Evolutionary conservation across 2,888 invertebrate genomes (phyloP).

Genomic region (Microdon myrmicae): DNA sequence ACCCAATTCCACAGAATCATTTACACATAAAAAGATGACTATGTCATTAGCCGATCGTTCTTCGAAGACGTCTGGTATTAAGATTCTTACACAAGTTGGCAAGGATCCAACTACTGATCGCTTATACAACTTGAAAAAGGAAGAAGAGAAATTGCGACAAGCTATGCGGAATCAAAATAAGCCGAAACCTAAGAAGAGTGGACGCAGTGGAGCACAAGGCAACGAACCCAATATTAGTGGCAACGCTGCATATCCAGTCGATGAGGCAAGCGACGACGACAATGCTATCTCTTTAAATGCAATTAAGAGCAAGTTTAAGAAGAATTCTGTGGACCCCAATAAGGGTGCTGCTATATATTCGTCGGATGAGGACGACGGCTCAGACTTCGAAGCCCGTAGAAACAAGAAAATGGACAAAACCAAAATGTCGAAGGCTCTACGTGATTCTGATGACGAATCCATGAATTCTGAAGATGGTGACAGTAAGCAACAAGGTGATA

Average conservation of each 20-base stretch:
- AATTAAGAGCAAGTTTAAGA: conserved; percentile 94
- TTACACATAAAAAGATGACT: conserved; percentile 99
- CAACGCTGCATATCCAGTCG: conserved; percentile 69
- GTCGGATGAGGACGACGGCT: conserved; percentile 80
- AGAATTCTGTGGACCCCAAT: conserved; percentile 66
- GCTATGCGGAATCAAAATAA: conserved; percentile 76
- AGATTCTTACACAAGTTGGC: conserved; percentile 85
- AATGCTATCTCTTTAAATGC: conserved; percentile 91
- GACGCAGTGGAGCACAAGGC: conserved; percentile 62
- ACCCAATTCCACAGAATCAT: conserved; percentile 98
- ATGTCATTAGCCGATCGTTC: conserved; percentile 95
- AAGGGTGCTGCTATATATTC: conserved; percentile 80
- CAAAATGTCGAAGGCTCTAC: conserved; percentile 80
- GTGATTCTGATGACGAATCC: conserved; percentile 79
- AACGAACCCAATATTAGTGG: conserved; percentile 63
- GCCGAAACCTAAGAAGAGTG: conserved; percentile 69
- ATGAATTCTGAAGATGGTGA: conserved; percentile 63
- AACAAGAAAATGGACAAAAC: conserved; percentile 79
- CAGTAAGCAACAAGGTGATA: conserved; percentile 54
- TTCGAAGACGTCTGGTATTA: conserved; percentile 92
- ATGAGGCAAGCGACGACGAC: conserved; percentile 92
- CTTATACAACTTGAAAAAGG: conserved; percentile 93
- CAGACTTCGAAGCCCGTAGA: conserved; percentile 81
- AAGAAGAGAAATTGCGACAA: conserved; percentile 93
- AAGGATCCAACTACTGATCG: conserved; percentile 93